A percentile compares a stretch with the other conserved stretches of the same genome.
phyloP scores from a whole-genome alignment of 2,113 vertebrate species.

The Ramphastos sulfuratus region DNA sequence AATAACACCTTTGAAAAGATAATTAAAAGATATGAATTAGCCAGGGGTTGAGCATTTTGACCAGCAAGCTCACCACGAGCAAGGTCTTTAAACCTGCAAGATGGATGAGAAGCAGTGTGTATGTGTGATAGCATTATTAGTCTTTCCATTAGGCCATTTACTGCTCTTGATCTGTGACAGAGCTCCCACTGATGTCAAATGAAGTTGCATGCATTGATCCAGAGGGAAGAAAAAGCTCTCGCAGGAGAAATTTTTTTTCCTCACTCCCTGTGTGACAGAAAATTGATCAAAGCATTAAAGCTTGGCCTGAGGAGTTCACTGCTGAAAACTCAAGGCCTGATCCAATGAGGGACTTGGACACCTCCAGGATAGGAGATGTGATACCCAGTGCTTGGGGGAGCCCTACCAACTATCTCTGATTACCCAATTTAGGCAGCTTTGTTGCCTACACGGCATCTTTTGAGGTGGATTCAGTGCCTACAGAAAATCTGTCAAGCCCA shows the following conservation, averaged over 20 bases:
- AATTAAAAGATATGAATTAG: constrained; percentile 39
- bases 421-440: background rate
- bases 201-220: background rate
- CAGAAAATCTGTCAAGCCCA: background rate
- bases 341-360: background rate
- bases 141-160: constrained; percentile 44
- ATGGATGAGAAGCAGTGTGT: background rate
- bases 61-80: background rate
- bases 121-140: background rate
- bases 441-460: background rate
- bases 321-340: background rate
- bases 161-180: constrained; percentile 31
- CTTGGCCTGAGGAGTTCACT: background rate
- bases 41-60: background rate
- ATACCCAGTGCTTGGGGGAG: rapidly evolving
- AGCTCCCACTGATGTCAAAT: constrained; percentile 29
- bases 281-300: constrained; percentile 21
- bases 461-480: background rate
- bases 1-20: background rate
- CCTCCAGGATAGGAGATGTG: background rate
- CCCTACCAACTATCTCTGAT: background rate
- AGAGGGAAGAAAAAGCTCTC: constrained; percentile 4
- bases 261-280: background rate
- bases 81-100: constrained; percentile 25
- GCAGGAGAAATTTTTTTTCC: background rate